phyloP scores from a whole-genome alignment of 1,140 invertebrate species.

The Camponotus floridanus region DNA sequence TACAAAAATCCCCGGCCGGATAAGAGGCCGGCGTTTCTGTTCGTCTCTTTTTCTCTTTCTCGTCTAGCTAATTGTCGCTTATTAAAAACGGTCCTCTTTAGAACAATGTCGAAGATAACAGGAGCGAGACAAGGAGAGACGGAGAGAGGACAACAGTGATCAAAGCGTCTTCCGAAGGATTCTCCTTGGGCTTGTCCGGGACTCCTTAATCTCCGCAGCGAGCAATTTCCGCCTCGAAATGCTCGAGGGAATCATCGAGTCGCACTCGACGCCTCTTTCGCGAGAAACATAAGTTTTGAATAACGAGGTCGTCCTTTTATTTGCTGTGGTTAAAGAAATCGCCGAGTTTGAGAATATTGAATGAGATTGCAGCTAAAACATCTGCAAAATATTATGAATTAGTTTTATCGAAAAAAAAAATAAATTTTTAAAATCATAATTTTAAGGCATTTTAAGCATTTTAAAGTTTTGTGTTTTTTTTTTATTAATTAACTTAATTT shows the following conservation, averaged over 20 bases:
- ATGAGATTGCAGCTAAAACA: background rate
- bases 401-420: background rate
- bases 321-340: background rate
- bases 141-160: slow-evolving; percentile 16
- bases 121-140: background rate
- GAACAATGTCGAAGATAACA: slow-evolving; percentile 43
- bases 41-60: slow-evolving; percentile 37
- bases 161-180: slow-evolving; percentile 47
- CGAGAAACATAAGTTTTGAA: slow-evolving; percentile 46
- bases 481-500: background rate
- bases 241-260: slow-evolving; percentile 36
- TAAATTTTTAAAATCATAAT: background rate
- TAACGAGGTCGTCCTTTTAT: slow-evolving; percentile 15
- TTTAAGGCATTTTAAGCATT: background rate
- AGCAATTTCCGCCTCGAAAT: slow-evolving; percentile 54
- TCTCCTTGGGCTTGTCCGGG: background rate
- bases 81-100: slow-evolving; percentile 82
- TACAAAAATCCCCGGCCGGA: slow-evolving; percentile 54
- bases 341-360: background rate
- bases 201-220: slow-evolving; percentile 54
- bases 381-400: background rate
- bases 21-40: background rate
- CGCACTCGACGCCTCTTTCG: slow-evolving; percentile 37
- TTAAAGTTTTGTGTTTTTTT: background rate
- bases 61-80: slow-evolving; percentile 83